Base-by-base conservation (phyloP, 2,888 invertebrate genomes). In the Podabrus alpinus region DNA sequence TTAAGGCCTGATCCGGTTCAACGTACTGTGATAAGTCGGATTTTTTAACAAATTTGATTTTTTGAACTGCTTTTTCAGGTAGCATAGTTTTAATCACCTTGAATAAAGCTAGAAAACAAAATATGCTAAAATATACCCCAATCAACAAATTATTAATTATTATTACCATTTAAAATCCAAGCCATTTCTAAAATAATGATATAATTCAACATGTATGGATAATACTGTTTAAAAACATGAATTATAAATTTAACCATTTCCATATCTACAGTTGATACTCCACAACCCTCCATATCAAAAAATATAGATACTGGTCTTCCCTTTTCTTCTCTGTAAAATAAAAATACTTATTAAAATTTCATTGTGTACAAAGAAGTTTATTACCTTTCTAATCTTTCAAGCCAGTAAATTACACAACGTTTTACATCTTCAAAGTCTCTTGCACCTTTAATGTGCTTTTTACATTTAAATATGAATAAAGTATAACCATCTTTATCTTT, bases 121-220 rank as follows among this genome's bases (percentile, higher is more conserved):
- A 17, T 17, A 7, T 10, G 7, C 2, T 61, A 61, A 59, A 11
- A 17, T 10, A 61, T 11, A 9, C 16, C 2, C 10, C 2, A 2
- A 2, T 61, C 16, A 16, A 61, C 29, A 21, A 64, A 15, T 15
- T 59, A 68, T 25, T 71, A 70, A 25, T 15, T 68, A 25, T 59
- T 85, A 89, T 88, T 88, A 94, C 94, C 93, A 83, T 94, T 96
- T 75, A 98, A 87, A 1, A 97, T 92, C 97, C 97, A 98, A 0
- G 97, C 96, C 95, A 98, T 95, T 85, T 98, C 97, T 86, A 91
- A 96, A 71, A 98, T 94, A 45, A 98, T 88, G 79, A 98, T 96
- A 84, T 96, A 95, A 83, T 96, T 97, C 77, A 96, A 87, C 83
- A 94, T 93, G 85, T 91, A 92, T 0, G 98, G 98, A 87, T 97